These are phyloP conservation scores for Aurelia aurita DNA, from an alignment of 30 jellyfish, hydroid and myxozoan genomes.

Conservation along the genomic window DNA sequence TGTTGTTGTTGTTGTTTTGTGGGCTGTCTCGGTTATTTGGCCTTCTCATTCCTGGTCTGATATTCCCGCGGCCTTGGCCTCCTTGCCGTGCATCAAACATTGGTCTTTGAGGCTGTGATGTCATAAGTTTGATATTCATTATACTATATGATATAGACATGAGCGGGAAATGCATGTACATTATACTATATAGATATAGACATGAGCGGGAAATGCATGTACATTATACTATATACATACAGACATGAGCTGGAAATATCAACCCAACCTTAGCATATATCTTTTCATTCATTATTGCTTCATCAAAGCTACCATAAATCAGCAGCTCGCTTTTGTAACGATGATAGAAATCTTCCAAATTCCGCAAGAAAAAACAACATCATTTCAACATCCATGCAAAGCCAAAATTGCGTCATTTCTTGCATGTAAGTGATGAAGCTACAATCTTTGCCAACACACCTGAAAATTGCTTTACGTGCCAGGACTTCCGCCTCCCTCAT, in stretches of 20 bases:
- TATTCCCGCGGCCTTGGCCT: constrained; percentile 32
- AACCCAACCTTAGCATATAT: too few relatives aligned
- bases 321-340: too few relatives aligned
- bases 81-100: constrained; percentile 39
- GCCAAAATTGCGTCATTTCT: too few relatives aligned
- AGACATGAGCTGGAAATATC: neutral
- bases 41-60: constrained; percentile 46
- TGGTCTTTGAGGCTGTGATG: constrained; percentile 58
- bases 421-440: too few relatives aligned
- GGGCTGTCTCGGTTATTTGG: constrained; percentile 36
- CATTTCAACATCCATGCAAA: too few relatives aligned
- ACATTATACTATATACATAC: neutral
- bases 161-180: neutral
- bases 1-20: constrained; percentile 14
- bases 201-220: neutral
- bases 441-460: too few relatives aligned
- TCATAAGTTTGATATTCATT: constrained; percentile 14
- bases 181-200: neutral
- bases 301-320: too few relatives aligned
- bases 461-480: too few relatives aligned
- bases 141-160: neutral
- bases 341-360: too few relatives aligned
- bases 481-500: too few relatives aligned
- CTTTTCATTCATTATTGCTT: too few relatives aligned
- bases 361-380: too few relatives aligned